These are phyloP conservation scores for Pyxicephalus adspersus DNA, from an alignment of 2,113 vertebrate genomes.

Conservation along the genomic window DNA sequence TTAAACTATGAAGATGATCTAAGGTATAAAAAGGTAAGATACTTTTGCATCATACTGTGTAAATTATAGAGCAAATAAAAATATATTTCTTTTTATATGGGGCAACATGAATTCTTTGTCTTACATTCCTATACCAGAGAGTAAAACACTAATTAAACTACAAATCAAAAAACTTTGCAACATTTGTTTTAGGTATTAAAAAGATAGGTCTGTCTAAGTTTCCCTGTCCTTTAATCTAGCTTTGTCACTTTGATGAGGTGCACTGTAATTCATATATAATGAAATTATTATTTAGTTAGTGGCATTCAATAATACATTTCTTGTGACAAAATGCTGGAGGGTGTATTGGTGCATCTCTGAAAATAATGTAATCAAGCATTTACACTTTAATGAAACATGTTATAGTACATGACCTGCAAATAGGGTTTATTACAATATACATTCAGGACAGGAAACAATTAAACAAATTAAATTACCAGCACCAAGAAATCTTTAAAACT, in stretches of 20 bases:
- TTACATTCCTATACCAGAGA: neutral
- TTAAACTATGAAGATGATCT: neutral
- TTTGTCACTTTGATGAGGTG: slow-evolving; percentile 8
- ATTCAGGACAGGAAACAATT: too few relatives aligned
- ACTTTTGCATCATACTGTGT: neutral
- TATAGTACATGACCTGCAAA: too few relatives aligned
- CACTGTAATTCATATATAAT: slow-evolving; percentile 16
- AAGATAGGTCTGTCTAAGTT: neutral
- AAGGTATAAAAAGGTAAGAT: neutral
- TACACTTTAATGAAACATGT: too few relatives aligned
- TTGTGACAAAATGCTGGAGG: neutral
- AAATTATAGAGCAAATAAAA: neutral
- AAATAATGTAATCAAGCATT: neutral
- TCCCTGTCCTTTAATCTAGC: slow-evolving; percentile 25
- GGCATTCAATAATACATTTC: neutral
- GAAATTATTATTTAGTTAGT: neutral
- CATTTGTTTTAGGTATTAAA: slow-evolving; percentile 1
- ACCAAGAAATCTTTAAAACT: too few relatives aligned
- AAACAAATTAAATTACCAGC: too few relatives aligned
- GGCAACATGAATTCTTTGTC: slow-evolving; percentile 12
- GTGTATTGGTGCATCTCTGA: neutral
- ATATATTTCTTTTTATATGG: neutral
- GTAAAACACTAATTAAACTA: slow-evolving; percentile 29
- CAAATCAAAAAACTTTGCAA: slow-evolving; percentile 1
- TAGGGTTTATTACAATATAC: too few relatives aligned